A percentile compares a stretch with the other conserved stretches of the same genome.
Conservation (phyloP, 2,888 invertebrate genomes). For the Drosophila hamatofila region DNA sequence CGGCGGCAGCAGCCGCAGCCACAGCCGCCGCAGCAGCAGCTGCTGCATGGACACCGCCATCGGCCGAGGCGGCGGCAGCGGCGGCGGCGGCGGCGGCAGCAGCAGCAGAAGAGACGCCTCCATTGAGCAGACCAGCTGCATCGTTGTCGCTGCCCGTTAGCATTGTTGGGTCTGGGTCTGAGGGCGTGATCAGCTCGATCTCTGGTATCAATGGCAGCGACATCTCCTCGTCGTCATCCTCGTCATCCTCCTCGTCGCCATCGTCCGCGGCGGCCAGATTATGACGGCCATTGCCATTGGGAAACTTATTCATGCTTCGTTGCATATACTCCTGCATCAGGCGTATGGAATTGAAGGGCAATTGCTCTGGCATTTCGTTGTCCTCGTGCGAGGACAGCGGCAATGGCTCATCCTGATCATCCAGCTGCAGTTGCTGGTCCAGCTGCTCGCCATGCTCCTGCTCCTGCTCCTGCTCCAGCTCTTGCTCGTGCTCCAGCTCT, state of each 20-base stretch:
- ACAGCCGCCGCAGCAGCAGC: constrained; percentile 6
- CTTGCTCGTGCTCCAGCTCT: background rate
- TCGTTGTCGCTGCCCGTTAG: constrained; percentile 30
- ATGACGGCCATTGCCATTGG: constrained; percentile 57
- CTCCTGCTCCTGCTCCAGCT: constrained; percentile 11
- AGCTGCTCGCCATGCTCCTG: constrained; percentile 14
- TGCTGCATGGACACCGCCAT: constrained; percentile 2
- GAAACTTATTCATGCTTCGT: constrained; percentile 81
- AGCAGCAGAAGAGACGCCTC: constrained; percentile 1
- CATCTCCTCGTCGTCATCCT: constrained; percentile 82
- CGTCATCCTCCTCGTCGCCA: constrained; percentile 69
- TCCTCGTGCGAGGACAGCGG: constrained; percentile 44
- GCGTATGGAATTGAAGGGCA: constrained; percentile 82
- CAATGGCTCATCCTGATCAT: constrained; percentile 9
- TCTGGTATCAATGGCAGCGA: constrained; percentile 84
- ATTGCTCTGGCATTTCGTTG: constrained; percentile 64
- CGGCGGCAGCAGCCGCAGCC: background rate
- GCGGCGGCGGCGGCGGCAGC: background rate
- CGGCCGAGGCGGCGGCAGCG: background rate
- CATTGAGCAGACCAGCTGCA: constrained; percentile 30
- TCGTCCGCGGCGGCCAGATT: constrained; percentile 39
- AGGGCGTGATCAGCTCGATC: constrained; percentile 83
- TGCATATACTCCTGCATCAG: constrained; percentile 84
- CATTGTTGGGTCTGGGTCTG: constrained; percentile 71
- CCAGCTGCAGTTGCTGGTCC: constrained; percentile 20